Conservation (phyloP, 2,113 vertebrate species). For the Channa argus region DNA sequence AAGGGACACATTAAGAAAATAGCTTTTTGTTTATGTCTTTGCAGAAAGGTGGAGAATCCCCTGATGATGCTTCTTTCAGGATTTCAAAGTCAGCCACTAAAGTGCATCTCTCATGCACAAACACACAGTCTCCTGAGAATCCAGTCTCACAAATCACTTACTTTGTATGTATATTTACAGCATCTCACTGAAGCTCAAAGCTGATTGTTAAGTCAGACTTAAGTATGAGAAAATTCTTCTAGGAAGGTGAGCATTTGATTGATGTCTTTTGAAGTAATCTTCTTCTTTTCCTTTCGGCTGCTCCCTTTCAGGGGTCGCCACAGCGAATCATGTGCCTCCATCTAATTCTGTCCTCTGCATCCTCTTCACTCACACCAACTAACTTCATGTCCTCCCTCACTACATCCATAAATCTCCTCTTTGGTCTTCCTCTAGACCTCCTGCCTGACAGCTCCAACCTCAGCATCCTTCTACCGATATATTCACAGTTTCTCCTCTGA, state of each 20-base stretch:
- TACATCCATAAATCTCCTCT: no score
- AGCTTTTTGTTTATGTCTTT: neutral
- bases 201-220: slow-evolving; percentile 29
- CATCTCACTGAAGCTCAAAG: slow-evolving; percentile 34
- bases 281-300: no score
- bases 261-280: slow-evolving; percentile 36
- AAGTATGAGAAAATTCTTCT: slow-evolving; percentile 2
- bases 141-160: slow-evolving; percentile 30
- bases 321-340: no score
- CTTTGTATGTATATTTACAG: slow-evolving; percentile 45
- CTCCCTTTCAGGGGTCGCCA: no score
- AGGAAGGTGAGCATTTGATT: slow-evolving; percentile 26
- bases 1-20: slow-evolving; percentile 4
- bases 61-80: neutral
- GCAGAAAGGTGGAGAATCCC: neutral
- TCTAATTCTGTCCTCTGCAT: no score
- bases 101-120: slow-evolving; percentile 2
- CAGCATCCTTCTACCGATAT: no score
- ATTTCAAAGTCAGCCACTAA: slow-evolving; percentile 18
- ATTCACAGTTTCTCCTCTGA: no score
- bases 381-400: no score
- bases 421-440: no score
- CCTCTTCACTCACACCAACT: no score
- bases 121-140: slow-evolving; percentile 17
- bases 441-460: no score